Conservation (phyloP, 64 coral and sea anemone species). For the Montipora foliosa region DNA sequence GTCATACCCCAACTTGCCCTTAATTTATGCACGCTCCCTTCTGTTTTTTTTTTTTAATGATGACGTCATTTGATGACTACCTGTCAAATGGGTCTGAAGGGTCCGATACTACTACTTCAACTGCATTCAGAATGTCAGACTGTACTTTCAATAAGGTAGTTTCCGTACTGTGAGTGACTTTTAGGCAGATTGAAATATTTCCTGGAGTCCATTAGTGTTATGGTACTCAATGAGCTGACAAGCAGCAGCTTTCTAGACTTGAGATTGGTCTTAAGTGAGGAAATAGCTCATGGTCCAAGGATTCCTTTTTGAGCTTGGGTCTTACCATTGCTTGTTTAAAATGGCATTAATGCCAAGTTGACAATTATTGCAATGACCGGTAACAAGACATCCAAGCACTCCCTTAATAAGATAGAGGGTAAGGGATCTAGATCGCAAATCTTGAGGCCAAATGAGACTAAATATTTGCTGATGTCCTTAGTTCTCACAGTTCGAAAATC, state of each 20-base stretch:
- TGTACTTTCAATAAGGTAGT: constrained; percentile 39
- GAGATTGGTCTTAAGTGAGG: constrained; percentile 46
- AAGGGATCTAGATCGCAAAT: constrained; percentile 37
- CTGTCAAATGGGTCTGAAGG: too few relatives aligned
- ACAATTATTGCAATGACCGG: constrained; percentile 38
- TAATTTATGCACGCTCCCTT: too few relatives aligned
- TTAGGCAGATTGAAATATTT: constrained; percentile 40
- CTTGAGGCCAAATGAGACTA: constrained; percentile 1
- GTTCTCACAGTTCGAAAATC: neutral
- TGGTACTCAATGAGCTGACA: constrained; percentile 34
- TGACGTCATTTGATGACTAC: too few relatives aligned
- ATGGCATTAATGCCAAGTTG: constrained; percentile 20
- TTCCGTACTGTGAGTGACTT: constrained; percentile 39
- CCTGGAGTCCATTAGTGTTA: constrained; percentile 31
- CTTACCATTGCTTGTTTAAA: constrained; percentile 51
- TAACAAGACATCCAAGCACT: constrained; percentile 33
- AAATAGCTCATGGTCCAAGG: constrained; percentile 6
- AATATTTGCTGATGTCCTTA: neutral
- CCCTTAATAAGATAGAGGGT: neutral
- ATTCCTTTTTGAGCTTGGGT: constrained; percentile 63
- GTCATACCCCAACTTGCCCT: too few relatives aligned
- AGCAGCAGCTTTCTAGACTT: constrained; percentile 43
- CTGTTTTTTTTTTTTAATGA: too few relatives aligned
- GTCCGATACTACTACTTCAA: neutral
- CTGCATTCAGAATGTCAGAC: constrained; percentile 15